Conservation (phyloP, 35 echinoderm and acorn worm genomes). For the Holothuria glaberrima region DNA sequence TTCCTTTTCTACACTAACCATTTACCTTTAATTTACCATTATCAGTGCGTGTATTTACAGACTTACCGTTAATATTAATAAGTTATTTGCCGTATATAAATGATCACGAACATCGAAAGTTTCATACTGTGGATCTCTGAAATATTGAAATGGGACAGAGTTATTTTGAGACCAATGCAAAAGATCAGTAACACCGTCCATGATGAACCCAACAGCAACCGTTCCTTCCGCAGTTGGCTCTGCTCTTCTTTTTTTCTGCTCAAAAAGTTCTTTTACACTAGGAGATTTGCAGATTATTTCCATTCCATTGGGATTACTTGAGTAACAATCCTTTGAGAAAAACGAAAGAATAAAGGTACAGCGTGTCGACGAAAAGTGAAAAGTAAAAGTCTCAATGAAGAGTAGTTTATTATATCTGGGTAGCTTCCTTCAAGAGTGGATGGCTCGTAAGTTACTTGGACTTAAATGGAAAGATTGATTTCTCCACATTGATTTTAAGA, state of each 20-base stretch:
- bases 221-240: not conserved
- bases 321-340: not conserved
- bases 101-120: not conserved
- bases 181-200: constrained; percentile 34
- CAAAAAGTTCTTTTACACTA: not conserved
- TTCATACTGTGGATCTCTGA: constrained; percentile 7
- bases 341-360: not conserved
- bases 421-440: too few species aligned
- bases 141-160: not conserved
- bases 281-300: not conserved
- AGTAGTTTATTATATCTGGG: too few species aligned
- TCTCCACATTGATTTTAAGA: too few species aligned
- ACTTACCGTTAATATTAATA: constrained; percentile 2
- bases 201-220: constrained; percentile 21
- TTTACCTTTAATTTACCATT: too few species aligned
- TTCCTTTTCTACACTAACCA: too few species aligned
- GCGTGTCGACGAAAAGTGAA: too few species aligned
- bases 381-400: too few species aligned
- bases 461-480: too few species aligned
- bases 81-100: too few species aligned
- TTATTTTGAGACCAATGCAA: not conserved
- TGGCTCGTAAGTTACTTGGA: too few species aligned
- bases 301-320: not conserved
- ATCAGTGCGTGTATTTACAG: too few species aligned
- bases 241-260: not conserved